phyloP scores from a whole-genome alignment of 2,797 vertebrate genomes.

The Eurystomus glaucurus region DNA sequence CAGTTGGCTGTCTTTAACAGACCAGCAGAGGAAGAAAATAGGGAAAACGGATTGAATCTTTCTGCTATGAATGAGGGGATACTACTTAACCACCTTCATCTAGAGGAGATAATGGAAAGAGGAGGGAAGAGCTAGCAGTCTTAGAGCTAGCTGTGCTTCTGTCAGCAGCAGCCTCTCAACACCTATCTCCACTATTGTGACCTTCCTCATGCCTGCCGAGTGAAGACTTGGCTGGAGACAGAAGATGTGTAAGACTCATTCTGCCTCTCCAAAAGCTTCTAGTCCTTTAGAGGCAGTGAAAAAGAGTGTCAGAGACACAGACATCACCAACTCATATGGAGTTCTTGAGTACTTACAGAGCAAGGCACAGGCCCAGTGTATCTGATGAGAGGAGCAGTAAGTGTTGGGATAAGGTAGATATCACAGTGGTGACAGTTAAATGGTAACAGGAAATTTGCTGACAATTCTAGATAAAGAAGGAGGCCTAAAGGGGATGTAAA shows the following conservation, averaged over 20 bases:
- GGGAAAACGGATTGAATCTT: neutral
- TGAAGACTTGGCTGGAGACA: neutral
- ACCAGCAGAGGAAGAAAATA: neutral
- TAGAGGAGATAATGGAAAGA: neutral
- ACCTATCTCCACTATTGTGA: fast-evolving
- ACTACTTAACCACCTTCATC: neutral
- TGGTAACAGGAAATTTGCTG: neutral
- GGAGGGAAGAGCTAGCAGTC: neutral
- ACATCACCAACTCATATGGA: fast-evolving
- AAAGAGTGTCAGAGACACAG: neutral
- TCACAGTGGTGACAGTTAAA: fast-evolving
- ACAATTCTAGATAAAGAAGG: neutral
- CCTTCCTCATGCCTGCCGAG: neutral
- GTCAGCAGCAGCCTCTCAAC: slow-evolving; percentile 22
- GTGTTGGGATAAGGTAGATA: fast-evolving
- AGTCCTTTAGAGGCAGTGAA: neutral
- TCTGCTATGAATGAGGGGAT: neutral
- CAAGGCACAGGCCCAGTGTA: fast-evolving
- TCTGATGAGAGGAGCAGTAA: neutral
- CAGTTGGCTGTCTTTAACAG: neutral
- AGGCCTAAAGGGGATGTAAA: neutral
- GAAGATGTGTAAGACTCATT: fast-evolving
- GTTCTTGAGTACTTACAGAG: neutral
- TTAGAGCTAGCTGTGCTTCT: neutral
- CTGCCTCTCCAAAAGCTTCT: neutral